These are phyloP conservation scores for Lycodopsis pacificus DNA, from an alignment of 2,797 vertebrate species.

Conservation along the genomic window DNA sequence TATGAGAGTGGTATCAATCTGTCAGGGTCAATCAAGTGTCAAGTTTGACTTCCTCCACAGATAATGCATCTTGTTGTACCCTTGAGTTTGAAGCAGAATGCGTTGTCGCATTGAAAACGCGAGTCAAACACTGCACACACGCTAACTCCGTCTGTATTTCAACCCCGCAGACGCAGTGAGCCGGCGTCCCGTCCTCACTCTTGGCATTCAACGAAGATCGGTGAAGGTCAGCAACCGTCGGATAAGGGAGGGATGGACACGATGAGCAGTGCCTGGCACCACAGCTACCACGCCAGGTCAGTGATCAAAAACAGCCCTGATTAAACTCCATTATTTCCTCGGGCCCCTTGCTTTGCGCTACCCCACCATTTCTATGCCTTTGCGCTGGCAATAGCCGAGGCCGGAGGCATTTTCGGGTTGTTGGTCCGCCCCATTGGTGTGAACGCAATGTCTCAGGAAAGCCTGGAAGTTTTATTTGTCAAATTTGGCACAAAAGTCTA, in stretches of 20 bases:
- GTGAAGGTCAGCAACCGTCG: conserved; percentile 81
- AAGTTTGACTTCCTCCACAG: not conserved
- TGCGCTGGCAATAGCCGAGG: too few species aligned
- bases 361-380: not conserved
- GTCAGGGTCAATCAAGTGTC: not conserved
- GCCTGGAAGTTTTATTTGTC: too few species aligned
- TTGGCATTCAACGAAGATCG: conserved; percentile 92
- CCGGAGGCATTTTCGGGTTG: too few species aligned
- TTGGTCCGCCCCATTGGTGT: too few species aligned
- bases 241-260: conserved; percentile 87
- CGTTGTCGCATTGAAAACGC: not conserved
- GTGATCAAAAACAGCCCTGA: conserved; percentile 33
- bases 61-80: not conserved
- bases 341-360: not conserved
- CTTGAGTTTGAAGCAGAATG: not conserved
- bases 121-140: not conserved
- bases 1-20: not conserved
- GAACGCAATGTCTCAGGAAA: too few species aligned
- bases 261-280: conserved; percentile 90
- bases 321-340: not conserved
- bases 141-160: not conserved
- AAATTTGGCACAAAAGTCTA: too few species aligned
- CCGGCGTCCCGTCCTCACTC: conserved; percentile 90
- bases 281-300: conserved; percentile 92
- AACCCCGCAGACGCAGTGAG: conserved; percentile 86